Percentiles rank a stretch among this genome's conserved stretches.
Evolutionary conservation across 2,797 vertebrate genomes (phyloP).

Genomic region (Melanogrammus aeglefinus): DNA sequence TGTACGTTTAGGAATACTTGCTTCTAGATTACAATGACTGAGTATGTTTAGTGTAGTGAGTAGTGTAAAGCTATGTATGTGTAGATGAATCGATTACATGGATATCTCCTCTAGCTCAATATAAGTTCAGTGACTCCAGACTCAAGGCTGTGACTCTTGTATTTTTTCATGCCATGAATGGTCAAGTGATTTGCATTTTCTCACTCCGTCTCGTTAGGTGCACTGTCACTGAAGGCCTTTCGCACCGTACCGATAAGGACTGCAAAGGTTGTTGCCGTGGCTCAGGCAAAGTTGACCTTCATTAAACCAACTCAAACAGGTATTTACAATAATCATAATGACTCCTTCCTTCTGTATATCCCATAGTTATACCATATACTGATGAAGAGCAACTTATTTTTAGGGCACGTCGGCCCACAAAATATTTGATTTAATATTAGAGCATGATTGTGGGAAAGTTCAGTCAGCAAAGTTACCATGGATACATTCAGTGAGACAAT

Average conservation of each 20-base stretch:
- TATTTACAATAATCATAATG: slow-evolving; percentile 37
- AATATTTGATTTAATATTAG: too few species aligned
- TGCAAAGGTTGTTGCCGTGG: slow-evolving; percentile 74
- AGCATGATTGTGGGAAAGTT: too few species aligned
- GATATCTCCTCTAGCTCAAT: background rate
- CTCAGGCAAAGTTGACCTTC: slow-evolving; percentile 84
- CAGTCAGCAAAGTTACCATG: too few species aligned
- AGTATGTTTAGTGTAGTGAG: too few species aligned
- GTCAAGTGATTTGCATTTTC: background rate
- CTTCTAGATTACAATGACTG: too few species aligned
- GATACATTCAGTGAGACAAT: too few species aligned
- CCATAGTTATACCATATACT: too few species aligned
- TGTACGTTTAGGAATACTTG: too few species aligned
- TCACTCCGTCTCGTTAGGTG: slow-evolving; percentile 39
- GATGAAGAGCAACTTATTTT: too few species aligned
- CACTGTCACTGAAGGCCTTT: slow-evolving; percentile 55
- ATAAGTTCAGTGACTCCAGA: background rate
- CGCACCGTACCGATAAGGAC: slow-evolving; percentile 53
- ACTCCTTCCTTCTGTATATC: background rate
- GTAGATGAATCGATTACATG: background rate
- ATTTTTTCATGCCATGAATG: background rate
- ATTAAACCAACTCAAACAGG: slow-evolving; percentile 83
- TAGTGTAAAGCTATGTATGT: background rate
- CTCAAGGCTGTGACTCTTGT: background rate
- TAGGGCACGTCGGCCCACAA: too few species aligned